Evolutionary conservation across 2,888 invertebrate species (phyloP).

Genomic region (Synanthedon andrenaeformis): DNA sequence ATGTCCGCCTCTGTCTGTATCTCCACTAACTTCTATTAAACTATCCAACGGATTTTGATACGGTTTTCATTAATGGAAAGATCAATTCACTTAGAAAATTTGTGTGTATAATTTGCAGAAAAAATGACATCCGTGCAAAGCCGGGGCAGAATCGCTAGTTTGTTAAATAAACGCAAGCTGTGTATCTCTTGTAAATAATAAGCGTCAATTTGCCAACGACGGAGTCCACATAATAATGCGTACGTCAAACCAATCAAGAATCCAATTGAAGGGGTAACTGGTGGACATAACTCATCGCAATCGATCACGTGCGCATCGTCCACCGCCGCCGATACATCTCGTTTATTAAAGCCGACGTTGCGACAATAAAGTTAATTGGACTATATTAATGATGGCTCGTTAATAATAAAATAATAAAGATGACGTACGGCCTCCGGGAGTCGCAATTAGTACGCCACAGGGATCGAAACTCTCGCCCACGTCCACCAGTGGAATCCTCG

Average conservation of each 20-base stretch:
- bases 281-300: constrained; percentile 58
- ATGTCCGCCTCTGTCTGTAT: too few species aligned
- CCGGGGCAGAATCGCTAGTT: too few species aligned
- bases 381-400: constrained; percentile 56
- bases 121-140: too few species aligned
- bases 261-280: constrained; percentile 68
- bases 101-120: too few species aligned
- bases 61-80: too few species aligned
- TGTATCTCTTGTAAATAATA: constrained; percentile 37
- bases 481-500: constrained; percentile 4
- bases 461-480: constrained; percentile 11
- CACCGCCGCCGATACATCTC: constrained; percentile 43
- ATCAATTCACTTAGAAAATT: too few species aligned
- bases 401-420: constrained; percentile 60
- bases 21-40: too few species aligned
- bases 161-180: neutral
- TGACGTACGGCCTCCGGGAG: constrained; percentile 38
- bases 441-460: constrained; percentile 39
- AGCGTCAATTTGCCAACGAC: constrained; percentile 52
- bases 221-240: constrained; percentile 45
- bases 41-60: too few species aligned
- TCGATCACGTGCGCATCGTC: constrained; percentile 54
- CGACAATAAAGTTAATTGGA: constrained; percentile 65
- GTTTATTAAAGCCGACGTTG: constrained; percentile 55
- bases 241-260: constrained; percentile 64